Evolutionary conservation across 2,113 vertebrate genomes (phyloP), one percentile per base, ranked within the genome.

Genomic region (Blennius ocellaris): DNA sequence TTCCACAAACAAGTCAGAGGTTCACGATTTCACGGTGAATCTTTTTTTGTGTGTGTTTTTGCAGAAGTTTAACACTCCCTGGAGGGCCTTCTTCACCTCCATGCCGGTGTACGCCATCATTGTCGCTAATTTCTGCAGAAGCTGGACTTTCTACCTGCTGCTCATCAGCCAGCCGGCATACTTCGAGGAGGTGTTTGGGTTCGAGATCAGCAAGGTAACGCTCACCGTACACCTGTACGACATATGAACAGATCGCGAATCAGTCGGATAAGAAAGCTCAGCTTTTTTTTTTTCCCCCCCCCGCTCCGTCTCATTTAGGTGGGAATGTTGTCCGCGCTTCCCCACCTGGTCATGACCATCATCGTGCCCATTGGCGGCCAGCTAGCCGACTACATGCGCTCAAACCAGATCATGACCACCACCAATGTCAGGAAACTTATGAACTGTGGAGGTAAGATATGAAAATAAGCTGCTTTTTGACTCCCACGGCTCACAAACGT

Each of bases 61-160:
- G 3, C 87, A 97, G 96, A 97, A 97, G 88, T 97, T 96, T 78
- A 97, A 95, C 84, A 92, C 96, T 0, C 96, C 96, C 0, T 97
- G 96, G 96, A 86, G 87, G 37, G 85, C 94, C 59, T 97, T 97
- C 85, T 97, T 97, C 81, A 96, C 96, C 0, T 97, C 96, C 65
- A 97, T 97, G 96, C 96, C 96, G 0, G 96, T 97, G 5, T 97
- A 97, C 1, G 96, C 96, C 84, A 97, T 97, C 85, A 96, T 97
- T 0, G 96, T 97, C 67, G 96, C 96, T 11, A 97, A 97, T 76
- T 97, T 97, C 86, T 97, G 96, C 90, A 90, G 96, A 50, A 97
- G 96, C 64, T 97, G 96, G 96, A 97, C 96, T 0, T 97, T 97
- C 91, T 97, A 97, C 82, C 78, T 97, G 84, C 94, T 97, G 6